Evolutionary conservation across 2,888 invertebrate species (phyloP), one percentile per base, ranked within the genome.

Genomic region (Eupelmus urozonus): DNA sequence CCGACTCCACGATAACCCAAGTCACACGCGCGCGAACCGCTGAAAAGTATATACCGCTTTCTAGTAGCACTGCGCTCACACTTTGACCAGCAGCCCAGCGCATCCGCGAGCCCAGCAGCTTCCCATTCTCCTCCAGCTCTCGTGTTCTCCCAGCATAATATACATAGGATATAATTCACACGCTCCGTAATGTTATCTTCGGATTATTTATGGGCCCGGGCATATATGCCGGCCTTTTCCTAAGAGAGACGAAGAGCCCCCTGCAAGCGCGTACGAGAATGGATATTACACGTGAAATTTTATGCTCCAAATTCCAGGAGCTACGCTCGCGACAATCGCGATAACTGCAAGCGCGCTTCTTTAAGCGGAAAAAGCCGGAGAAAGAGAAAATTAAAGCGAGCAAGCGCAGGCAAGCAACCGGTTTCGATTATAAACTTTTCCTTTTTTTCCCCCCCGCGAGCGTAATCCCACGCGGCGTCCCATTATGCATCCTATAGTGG

Each of bases 171-270:
- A 83, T 85, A 83, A 85, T 85, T 85, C 83, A 84, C 83, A 79
- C 70, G 80, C 18, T 70, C 20, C 53, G 83, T 85, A 84, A 84
- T 83, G 83, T 83, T 85, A 85, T 83, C 85, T 85, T 78, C 81
- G 80, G 82, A 79, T 82, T 84, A 83, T 85, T 84, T 85, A 84
- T 83, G 80, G n/a, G 79, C 81, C 63, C 81, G 80, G 80, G 20
- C n/a, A n/a, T 57, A 71, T 63, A 25, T 4, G 49, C n/a, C 18
- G 62, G 78, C 67, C 20, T 25, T 23, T 16, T 23, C 72, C 71
- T 60, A 59, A 60, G 59, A 69, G 55, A 53, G 20, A 53, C 3
- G 45, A 29, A 77, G 62, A 59, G 18, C n/a, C 49, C 4, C 45
- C 5, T 18, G 59, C 60, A 62, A 11, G 42, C 18, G 45, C 63